phyloP scores from a whole-genome alignment of 2,113 vertebrate species.

The Rhea pennata region DNA sequence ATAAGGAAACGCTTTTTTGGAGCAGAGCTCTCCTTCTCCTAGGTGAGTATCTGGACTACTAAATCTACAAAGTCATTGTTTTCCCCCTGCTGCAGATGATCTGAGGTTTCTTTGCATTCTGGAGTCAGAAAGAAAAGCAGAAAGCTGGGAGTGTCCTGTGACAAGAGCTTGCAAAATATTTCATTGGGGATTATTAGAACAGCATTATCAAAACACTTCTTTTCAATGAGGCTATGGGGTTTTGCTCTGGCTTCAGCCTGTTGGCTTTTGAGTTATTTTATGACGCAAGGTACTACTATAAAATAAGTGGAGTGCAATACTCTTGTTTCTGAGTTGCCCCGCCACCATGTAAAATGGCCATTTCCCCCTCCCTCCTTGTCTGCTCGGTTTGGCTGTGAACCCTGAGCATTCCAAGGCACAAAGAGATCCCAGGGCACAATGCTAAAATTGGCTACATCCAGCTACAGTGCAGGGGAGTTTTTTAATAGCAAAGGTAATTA shows the following conservation, averaged over 20 bases:
- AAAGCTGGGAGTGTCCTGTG: neutral
- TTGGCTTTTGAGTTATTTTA: neutral
- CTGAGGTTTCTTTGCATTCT: neutral
- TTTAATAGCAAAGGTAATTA: neutral
- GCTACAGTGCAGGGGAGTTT: neutral
- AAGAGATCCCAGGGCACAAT: neutral
- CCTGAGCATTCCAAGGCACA: neutral
- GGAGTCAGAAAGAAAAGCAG: neutral
- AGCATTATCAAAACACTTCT: neutral
- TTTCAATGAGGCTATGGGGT: neutral
- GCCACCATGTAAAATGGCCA: neutral
- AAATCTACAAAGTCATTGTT: neutral
- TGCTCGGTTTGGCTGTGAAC: neutral
- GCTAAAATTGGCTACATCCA: neutral
- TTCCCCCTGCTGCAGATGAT: neutral
- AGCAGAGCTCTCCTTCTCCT: neutral
- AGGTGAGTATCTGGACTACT: neutral
- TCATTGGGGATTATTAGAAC: neutral
- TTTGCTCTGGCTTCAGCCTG: neutral
- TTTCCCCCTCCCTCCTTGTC: neutral
- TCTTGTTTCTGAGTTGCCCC: neutral
- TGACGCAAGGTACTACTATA: neutral
- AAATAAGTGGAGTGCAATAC: neutral
- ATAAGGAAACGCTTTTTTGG: slow-evolving; percentile 29
- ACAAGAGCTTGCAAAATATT: neutral